Evolutionary conservation across 2,113 vertebrate species (phyloP), one percentile per base, ranked within the genome.

Genomic region (Sinocyclocheilus anophthalmus): DNA sequence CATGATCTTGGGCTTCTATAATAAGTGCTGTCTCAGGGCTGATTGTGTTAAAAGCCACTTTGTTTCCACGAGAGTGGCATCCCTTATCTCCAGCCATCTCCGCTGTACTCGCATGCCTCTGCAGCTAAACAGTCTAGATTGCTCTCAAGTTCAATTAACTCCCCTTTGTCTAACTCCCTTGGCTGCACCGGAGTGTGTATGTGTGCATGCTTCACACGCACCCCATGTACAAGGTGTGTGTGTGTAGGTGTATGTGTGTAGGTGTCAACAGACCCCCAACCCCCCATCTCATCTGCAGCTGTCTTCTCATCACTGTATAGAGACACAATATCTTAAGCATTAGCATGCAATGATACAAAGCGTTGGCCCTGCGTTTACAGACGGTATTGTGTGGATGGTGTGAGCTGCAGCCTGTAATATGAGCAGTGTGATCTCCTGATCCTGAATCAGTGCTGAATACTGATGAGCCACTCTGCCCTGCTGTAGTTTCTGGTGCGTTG

Each of bases 401-500:
- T 80, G 76, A 78, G 76, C 77, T n/a, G 57, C 83, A 59, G 72
- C n/a, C 72, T 67, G 75, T 65, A 63, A 72, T 72, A 69, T 83
- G 65, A 83, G 81, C 81, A 70, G 48, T 53, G 30, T 83, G 81
- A 83, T 83, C 81, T 83, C 22, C 81, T 83, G 81, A 83, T 55
- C 81, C 81, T 22, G 65, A 69, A 83, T 83, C 30, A 2, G 18
- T 55, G 81, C 48, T 83, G 81, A 83, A 83, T 83, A 83, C 81
- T 83, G 81, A 83, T 83, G 81, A 83, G 81, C 16, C 70, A 50
- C 76, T 85, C 69, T 75, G 53, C 61, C 80, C 75, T 89, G 97
- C 90, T 99, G 93, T 86, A 99, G 98, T 91, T 99, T 93, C 96
- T 98, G 0, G 96, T 98, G 91, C 94, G 95, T 88, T 99, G 98